Evolutionary conservation across 1,140 invertebrate genomes (phyloP).

Genomic region (Chrysoperla carnea): DNA sequence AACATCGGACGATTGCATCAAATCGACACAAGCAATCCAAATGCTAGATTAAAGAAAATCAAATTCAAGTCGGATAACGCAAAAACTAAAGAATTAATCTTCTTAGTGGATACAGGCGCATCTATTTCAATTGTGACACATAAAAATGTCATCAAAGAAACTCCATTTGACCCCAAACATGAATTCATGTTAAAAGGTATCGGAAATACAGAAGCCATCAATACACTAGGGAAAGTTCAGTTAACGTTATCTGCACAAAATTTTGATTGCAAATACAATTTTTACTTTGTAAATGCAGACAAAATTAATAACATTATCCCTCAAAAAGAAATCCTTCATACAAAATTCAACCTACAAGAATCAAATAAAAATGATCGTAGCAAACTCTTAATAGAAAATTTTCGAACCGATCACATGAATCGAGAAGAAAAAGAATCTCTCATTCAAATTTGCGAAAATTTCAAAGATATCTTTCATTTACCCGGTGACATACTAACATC

Average conservation of each 20-base stretch:
- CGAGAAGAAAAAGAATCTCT: slow-evolving; percentile 2
- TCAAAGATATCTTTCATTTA: slow-evolving; percentile 9
- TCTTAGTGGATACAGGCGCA: too few relatives aligned
- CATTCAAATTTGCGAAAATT: slow-evolving; percentile 6
- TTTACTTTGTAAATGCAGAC: too few relatives aligned
- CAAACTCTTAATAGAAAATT: neutral
- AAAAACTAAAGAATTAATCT: neutral
- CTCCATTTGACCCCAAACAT: too few relatives aligned
- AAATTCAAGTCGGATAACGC: slow-evolving; percentile 7
- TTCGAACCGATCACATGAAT: neutral
- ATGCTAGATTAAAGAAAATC: neutral
- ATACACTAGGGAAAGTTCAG: too few relatives aligned
- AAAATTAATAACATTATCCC: neutral
- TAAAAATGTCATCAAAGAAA: too few relatives aligned
- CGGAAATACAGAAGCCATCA: too few relatives aligned
- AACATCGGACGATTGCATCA: too few relatives aligned
- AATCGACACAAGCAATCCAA: too few relatives aligned
- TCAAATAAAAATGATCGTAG: neutral
- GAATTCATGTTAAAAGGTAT: too few relatives aligned
- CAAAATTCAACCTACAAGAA: neutral
- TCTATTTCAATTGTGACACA: too few relatives aligned
- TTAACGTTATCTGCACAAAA: too few relatives aligned
- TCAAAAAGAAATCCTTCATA: neutral
- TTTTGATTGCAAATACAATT: too few relatives aligned
- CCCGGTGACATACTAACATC: slow-evolving; percentile 7